These are phyloP conservation scores for Zaprionus gabonicus DNA, from an alignment of 1,140 invertebrate species.

Conservation along the genomic window DNA sequence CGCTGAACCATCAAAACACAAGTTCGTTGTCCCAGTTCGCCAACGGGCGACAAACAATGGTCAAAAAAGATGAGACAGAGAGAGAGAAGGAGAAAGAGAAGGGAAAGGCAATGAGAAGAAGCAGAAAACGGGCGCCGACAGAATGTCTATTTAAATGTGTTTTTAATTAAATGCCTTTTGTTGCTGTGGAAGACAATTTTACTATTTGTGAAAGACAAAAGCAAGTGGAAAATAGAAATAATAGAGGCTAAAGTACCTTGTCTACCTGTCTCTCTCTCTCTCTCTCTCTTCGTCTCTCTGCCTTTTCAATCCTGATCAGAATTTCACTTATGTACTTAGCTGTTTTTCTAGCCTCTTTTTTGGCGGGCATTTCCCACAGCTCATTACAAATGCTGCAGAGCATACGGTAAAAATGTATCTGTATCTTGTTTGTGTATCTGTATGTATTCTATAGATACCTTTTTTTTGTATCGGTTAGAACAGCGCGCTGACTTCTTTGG, in stretches of 20 bases:
- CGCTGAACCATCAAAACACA: slow-evolving; percentile 57
- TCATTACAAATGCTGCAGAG: slow-evolving; percentile 44
- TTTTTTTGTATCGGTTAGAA: slow-evolving; percentile 23
- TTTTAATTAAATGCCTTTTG: slow-evolving; percentile 76
- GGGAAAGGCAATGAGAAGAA: not conserved
- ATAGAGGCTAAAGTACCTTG: not conserved
- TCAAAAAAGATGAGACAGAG: slow-evolving; percentile 8
- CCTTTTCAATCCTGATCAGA: slow-evolving; percentile 22
- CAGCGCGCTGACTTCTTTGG: slow-evolving; percentile 36
- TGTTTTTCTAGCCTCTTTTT: slow-evolving; percentile 25
- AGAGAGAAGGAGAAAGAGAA: not conserved
- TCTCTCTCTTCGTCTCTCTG: not conserved
- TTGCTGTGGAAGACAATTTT: slow-evolving; percentile 25
- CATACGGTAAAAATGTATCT: slow-evolving; percentile 4
- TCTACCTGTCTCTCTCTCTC: slow-evolving; percentile 13
- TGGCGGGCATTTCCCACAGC: slow-evolving; percentile 54
- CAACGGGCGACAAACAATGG: slow-evolving; percentile 46
- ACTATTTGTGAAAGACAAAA: slow-evolving; percentile 45
- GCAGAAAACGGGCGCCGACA: slow-evolving; percentile 23
- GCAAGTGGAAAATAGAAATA: slow-evolving; percentile 18
- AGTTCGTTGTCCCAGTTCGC: slow-evolving; percentile 70
- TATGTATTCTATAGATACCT: not conserved
- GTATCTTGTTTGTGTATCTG: slow-evolving; percentile 19
- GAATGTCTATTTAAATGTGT: slow-evolving; percentile 68
- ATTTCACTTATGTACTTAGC: slow-evolving; percentile 21